Percentiles rank a stretch among this genome's conserved stretches.
Conservation (phyloP, 30 jellyfish, hydroid and myxozoan species). For the Rhopilema esculentum region DNA sequence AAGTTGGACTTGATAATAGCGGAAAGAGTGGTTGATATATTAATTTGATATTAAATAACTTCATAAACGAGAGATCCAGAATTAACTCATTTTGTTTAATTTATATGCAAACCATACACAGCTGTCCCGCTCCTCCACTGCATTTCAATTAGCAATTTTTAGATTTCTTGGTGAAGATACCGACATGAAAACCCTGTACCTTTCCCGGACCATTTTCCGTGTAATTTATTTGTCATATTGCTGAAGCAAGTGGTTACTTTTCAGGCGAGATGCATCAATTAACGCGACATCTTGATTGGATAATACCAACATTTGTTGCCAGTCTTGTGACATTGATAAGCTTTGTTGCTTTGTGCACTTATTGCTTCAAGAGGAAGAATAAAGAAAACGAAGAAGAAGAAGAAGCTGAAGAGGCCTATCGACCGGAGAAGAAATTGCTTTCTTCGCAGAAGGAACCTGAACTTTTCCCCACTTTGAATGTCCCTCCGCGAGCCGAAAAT, state of each 20-base stretch:
- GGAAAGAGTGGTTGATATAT: too few species aligned
- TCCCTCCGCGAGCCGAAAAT: slow-evolving; percentile 18
- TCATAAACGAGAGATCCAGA: too few species aligned
- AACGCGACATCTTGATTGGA: slow-evolving; percentile 34
- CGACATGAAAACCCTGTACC: too few species aligned
- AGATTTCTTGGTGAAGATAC: too few species aligned
- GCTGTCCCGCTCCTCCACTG: too few species aligned
- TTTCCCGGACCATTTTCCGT: background rate
- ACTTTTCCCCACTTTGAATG: slow-evolving; percentile 24
- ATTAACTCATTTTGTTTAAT: too few species aligned
- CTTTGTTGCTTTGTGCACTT: slow-evolving; percentile 67
- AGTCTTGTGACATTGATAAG: slow-evolving; percentile 49
- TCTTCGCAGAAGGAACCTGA: slow-evolving; percentile 15
- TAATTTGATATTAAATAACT: too few species aligned
- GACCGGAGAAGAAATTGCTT: slow-evolving; percentile 5
- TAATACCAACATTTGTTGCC: slow-evolving; percentile 49
- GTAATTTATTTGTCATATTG: background rate
- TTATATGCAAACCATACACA: too few species aligned
- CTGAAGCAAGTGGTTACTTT: background rate
- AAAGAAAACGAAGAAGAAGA: slow-evolving; percentile 70
- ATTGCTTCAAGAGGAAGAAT: slow-evolving; percentile 73
- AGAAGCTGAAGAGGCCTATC: slow-evolving; percentile 7
- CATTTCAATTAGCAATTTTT: too few species aligned
- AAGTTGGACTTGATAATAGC: too few species aligned
- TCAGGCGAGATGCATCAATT: slow-evolving; percentile 34